Conservation (phyloP, 2,888 invertebrate genomes). For the Iphiclides podalirius region DNA sequence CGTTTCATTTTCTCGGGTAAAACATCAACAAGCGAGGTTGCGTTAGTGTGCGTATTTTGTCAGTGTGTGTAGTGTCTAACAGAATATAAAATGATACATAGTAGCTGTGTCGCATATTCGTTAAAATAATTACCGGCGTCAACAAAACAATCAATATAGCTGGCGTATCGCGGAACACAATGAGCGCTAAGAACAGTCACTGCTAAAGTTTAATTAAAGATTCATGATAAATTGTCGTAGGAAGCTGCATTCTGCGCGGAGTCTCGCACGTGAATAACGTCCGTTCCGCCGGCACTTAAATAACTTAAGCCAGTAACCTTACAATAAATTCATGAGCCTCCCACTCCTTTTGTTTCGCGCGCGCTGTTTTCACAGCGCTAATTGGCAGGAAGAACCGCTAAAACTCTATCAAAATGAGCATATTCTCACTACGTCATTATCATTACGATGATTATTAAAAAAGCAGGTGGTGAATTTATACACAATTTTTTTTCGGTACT, state of each 20-base stretch:
- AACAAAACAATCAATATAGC: conserved; percentile 35
- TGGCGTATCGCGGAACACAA: conserved; percentile 54
- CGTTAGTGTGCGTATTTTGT: too few relatives aligned
- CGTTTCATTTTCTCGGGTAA: too few relatives aligned
- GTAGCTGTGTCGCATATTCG: too few relatives aligned
- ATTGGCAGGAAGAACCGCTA: conserved; percentile 70
- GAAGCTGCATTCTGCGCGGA: conserved; percentile 71
- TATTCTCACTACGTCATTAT: conserved; percentile 41
- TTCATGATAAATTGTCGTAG: conserved; percentile 78
- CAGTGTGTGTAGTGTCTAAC: too few relatives aligned
- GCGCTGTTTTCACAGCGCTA: conserved; percentile 60
- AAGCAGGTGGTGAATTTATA: too few relatives aligned
- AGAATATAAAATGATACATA: too few relatives aligned
- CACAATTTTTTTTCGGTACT: too few relatives aligned
- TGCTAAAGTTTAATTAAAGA: conserved; percentile 79
- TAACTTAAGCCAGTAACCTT: conserved; percentile 72
- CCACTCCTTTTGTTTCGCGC: conserved; percentile 61
- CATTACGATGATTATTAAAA: conserved; percentile 3
- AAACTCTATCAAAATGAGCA: conserved; percentile 62
- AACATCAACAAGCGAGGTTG: too few relatives aligned
- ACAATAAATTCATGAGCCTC: conserved; percentile 74
- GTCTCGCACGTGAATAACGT: conserved; percentile 71
- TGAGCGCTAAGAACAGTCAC: conserved; percentile 63
- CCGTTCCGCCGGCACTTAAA: conserved; percentile 68
- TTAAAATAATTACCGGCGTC: too few relatives aligned